phyloP scores from a whole-genome alignment of 2,888 invertebrate genomes.

The Parnassius smintheus region DNA sequence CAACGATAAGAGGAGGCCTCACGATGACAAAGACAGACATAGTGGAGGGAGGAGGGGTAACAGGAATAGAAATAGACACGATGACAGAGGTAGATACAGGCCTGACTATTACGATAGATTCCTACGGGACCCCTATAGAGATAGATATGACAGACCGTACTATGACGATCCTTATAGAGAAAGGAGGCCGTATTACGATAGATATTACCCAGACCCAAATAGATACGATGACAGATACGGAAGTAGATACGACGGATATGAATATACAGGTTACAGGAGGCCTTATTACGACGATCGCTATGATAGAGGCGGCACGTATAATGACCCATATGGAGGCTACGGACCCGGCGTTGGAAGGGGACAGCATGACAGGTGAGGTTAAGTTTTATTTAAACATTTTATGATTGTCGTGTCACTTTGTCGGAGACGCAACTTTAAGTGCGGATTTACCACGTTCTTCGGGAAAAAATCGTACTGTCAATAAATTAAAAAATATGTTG shows the following conservation, averaged over 20 bases:
- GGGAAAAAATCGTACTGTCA: no score
- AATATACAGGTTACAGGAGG: slow-evolving; percentile 50
- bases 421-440: no score
- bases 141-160: slow-evolving; percentile 46
- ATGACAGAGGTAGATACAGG: slow-evolving; percentile 67
- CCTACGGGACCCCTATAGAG: slow-evolving; percentile 57
- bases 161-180: slow-evolving; percentile 60
- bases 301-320: slow-evolving; percentile 46
- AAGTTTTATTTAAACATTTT: no score
- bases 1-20: slow-evolving; percentile 45
- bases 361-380: slow-evolving; percentile 71
- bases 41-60: slow-evolving; percentile 42
- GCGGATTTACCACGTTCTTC: no score
- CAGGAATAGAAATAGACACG: slow-evolving; percentile 54
- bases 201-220: slow-evolving; percentile 46
- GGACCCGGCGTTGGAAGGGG: slow-evolving; percentile 62
- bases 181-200: slow-evolving; percentile 52
- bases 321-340: slow-evolving; percentile 60
- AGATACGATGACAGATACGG: slow-evolving; percentile 48
- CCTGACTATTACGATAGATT: slow-evolving; percentile 71
- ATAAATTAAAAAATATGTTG: no score
- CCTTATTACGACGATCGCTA: slow-evolving; percentile 50
- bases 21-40: slow-evolving; percentile 53
- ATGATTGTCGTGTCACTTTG: no score
- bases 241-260: slow-evolving; percentile 48